Conservation (phyloP, 2,113 vertebrate genomes). For the Riparia riparia region DNA sequence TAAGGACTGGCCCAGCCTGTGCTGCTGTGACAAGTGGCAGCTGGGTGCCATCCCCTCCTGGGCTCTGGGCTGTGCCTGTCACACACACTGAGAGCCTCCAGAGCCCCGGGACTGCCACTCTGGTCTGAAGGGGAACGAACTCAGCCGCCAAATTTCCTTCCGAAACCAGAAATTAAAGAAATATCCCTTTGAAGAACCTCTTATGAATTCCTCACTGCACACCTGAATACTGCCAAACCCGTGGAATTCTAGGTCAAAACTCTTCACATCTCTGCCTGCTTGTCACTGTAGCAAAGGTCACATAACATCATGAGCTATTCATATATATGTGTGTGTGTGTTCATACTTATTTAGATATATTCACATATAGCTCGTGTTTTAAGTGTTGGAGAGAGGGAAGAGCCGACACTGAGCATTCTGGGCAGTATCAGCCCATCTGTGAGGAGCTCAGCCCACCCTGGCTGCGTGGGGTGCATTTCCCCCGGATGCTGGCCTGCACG, state of each 20-base stretch:
- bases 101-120: neutral
- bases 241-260: neutral
- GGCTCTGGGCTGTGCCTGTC: neutral
- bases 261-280: neutral
- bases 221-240: neutral
- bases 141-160: neutral
- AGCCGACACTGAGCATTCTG: neutral
- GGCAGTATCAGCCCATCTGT: neutral
- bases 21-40: neutral
- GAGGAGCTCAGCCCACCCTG: neutral
- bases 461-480: neutral
- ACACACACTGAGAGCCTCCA: accelerated
- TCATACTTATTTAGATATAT: neutral
- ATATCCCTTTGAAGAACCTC: neutral
- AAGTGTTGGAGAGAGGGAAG: neutral
- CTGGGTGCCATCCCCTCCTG: neutral
- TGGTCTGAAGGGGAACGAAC: neutral
- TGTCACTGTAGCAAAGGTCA: neutral
- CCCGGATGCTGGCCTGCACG: neutral
- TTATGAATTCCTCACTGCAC: neutral
- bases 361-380: neutral
- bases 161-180: neutral
- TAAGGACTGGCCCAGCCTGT: too few relatives aligned
- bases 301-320: neutral
- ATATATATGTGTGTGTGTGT: too few relatives aligned